phyloP scores from a whole-genome alignment of 2,888 invertebrate genomes.

The Norana najaformis region DNA sequence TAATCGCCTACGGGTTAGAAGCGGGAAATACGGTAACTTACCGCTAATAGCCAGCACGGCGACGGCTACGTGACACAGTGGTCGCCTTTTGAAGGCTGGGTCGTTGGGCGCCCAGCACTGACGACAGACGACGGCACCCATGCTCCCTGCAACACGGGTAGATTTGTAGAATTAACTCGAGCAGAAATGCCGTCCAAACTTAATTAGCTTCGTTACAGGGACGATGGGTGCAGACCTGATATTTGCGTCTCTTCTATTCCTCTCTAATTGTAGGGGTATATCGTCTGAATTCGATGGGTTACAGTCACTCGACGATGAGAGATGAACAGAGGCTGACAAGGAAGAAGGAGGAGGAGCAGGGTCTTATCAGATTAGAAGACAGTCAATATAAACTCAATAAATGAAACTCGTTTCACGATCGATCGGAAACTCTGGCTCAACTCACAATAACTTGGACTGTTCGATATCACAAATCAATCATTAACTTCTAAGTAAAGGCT shows the following conservation, averaged over 20 bases:
- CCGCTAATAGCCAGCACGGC: not conserved
- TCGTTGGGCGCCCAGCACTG: not conserved
- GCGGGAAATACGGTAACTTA: slow-evolving; percentile 17
- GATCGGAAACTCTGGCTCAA: not conserved
- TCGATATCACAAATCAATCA: too few relatives aligned
- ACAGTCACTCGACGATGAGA: not conserved
- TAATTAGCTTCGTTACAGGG: not conserved
- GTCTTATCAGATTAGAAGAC: not conserved
- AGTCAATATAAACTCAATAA: slow-evolving; percentile 1
- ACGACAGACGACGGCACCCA: not conserved
- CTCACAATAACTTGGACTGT: not conserved
- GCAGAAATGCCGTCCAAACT: not conserved
- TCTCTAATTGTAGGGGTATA: slow-evolving; percentile 13
- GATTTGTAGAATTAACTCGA: slow-evolving; percentile 2
- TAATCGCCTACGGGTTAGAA: slow-evolving; percentile 17
- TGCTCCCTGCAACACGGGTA: not conserved
- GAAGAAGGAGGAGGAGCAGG: not conserved
- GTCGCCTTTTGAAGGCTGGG: not conserved
- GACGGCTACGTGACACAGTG: not conserved
- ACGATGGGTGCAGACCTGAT: not conserved
- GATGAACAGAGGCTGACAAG: too few relatives aligned
- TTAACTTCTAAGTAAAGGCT: too few relatives aligned
- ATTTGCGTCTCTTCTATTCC: not conserved
- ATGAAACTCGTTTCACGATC: not conserved
- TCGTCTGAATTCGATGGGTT: not conserved